Percentiles rank a stretch among this genome's conserved stretches.
phyloP scores from a whole-genome alignment of 2,113 vertebrate species.

The Macheiramphus alcinus region DNA sequence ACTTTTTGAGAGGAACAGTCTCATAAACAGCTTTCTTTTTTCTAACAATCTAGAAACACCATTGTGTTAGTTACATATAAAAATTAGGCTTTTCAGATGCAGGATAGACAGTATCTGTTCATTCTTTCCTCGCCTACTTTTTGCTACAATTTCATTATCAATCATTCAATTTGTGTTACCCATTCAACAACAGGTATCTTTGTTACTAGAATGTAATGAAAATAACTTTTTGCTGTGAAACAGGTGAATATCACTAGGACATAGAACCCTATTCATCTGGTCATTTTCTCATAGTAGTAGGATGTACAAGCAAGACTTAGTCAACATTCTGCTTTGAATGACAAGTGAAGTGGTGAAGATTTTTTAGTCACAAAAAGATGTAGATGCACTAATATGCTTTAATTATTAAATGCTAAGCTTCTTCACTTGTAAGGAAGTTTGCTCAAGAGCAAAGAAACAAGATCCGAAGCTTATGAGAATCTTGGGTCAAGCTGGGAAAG shows the following conservation, averaged over 20 bases:
- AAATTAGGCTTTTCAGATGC: neutral
- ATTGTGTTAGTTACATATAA: neutral
- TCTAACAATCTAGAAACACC: neutral
- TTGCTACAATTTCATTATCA: neutral
- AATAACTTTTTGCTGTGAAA: neutral
- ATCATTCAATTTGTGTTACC: accelerated
- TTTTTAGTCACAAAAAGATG: neutral
- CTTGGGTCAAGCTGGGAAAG: neutral
- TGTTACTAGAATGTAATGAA: neutral
- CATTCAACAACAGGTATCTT: neutral
- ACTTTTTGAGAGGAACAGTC: neutral
- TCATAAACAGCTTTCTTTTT: neutral
- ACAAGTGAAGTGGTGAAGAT: neutral
- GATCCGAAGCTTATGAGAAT: neutral
- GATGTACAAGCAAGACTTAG: neutral
- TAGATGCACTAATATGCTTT: neutral
- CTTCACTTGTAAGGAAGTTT: neutral
- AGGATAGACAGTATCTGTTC: neutral
- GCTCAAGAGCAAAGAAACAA: neutral
- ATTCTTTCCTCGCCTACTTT: neutral
- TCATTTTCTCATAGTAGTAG: neutral
- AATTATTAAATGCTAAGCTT: neutral
- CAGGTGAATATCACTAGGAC: neutral
- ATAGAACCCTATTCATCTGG: neutral
- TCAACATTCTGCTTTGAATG: neutral